phyloP scores from a whole-genome alignment of 1,140 invertebrate species.

The Drosophila pruinosa region DNA sequence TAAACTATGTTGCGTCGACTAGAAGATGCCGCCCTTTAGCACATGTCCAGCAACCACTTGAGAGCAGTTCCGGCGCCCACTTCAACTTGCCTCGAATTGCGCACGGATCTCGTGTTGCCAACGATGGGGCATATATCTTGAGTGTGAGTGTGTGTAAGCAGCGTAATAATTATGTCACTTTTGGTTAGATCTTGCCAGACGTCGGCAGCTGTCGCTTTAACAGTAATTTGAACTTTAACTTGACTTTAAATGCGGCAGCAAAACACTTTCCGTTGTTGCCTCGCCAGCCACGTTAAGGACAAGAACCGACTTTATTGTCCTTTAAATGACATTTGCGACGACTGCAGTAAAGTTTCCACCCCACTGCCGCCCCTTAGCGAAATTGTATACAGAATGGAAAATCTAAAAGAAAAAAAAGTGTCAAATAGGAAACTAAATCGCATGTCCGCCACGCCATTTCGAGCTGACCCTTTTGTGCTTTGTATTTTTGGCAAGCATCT shows the following conservation, averaged over 20 bases:
- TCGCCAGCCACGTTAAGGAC: not conserved
- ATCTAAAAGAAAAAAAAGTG: conserved; percentile 62
- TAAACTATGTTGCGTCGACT: conserved; percentile 45
- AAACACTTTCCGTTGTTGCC: not conserved
- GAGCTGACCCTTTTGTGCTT: conserved; percentile 38
- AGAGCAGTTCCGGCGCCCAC: conserved; percentile 22
- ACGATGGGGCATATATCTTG: not conserved
- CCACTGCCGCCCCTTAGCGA: not conserved
- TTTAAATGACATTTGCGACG: conserved; percentile 76
- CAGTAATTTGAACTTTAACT: conserved; percentile 79
- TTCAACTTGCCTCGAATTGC: conserved; percentile 40
- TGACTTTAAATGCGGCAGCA: conserved; percentile 65
- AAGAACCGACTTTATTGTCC: conserved; percentile 68
- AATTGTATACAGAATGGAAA: conserved; percentile 10
- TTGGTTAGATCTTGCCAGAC: conserved; percentile 47
- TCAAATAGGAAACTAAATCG: conserved; percentile 81
- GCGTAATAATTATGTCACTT: conserved; percentile 76
- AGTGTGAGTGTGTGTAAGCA: conserved; percentile 34
- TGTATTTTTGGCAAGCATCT: conserved; percentile 24
- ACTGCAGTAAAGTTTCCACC: conserved; percentile 52
- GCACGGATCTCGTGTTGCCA: conserved; percentile 22
- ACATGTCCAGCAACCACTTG: conserved; percentile 61
- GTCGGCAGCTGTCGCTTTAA: conserved; percentile 59
- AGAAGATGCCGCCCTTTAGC: conserved; percentile 29
- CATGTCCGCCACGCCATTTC: conserved; percentile 53